phyloP scores from a whole-genome alignment of 2,797 vertebrate species.

The Petrocephalus sullivani region DNA sequence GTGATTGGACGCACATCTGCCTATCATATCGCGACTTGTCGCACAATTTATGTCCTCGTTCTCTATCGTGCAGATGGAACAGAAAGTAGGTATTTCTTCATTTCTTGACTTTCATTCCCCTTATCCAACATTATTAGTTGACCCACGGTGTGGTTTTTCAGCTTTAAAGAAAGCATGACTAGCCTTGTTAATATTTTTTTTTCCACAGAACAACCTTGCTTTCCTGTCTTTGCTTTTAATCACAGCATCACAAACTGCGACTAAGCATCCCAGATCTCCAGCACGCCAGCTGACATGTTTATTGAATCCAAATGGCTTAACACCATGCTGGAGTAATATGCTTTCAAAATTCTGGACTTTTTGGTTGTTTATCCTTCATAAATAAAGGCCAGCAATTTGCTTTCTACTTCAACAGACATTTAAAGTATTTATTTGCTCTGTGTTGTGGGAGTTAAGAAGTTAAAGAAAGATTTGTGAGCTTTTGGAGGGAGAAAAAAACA shows the following conservation, averaged over 20 bases:
- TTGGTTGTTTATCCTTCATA: background rate
- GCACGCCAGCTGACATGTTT: constrained; percentile 2
- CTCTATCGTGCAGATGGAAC: background rate
- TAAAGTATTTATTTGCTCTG: background rate
- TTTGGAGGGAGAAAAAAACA: background rate
- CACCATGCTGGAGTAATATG: background rate
- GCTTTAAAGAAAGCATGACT: background rate
- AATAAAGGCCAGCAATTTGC: constrained; percentile 2
- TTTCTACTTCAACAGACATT: background rate
- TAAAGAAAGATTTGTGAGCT: background rate
- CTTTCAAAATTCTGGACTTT: background rate
- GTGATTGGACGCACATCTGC: background rate
- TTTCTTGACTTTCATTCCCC: background rate
- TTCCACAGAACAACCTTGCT: background rate
- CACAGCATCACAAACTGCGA: background rate
- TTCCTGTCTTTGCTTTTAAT: constrained; percentile 9
- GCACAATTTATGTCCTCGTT: background rate
- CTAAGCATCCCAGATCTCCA: background rate
- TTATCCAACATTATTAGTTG: background rate
- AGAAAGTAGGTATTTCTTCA: background rate
- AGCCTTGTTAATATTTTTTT: background rate
- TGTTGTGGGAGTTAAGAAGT: background rate
- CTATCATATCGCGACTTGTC: background rate
- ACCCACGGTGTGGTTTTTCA: background rate
- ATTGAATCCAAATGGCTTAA: background rate